Conservation (phyloP, 1,140 invertebrate species). For the Danaus plexippus region DNA sequence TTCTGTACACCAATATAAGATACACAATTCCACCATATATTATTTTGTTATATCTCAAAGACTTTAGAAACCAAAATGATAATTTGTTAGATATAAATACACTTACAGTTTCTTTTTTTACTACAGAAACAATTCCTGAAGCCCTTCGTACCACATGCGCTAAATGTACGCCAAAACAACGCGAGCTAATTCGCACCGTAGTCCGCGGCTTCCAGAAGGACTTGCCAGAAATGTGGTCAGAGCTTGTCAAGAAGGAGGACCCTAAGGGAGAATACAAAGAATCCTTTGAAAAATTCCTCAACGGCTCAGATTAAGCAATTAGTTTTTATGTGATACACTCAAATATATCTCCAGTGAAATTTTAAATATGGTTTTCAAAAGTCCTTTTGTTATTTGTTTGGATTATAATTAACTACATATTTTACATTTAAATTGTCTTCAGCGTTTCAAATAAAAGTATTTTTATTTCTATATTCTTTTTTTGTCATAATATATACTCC, state of each 20-base stretch:
- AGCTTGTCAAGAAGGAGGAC: conserved; percentile 16
- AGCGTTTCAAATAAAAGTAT: neutral
- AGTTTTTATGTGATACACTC: too few relatives aligned
- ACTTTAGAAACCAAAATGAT: too few relatives aligned
- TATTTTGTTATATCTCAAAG: too few relatives aligned
- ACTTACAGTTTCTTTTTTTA: neutral
- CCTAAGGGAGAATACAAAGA: conserved; percentile 18
- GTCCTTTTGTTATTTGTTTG: too few relatives aligned
- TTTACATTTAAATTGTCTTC: too few relatives aligned
- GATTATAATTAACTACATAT: too few relatives aligned
- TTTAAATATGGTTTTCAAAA: too few relatives aligned
- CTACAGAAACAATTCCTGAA: conserved; percentile 21
- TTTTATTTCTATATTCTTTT: neutral
- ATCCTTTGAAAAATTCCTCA: conserved; percentile 19
- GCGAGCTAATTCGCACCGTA: conserved; percentile 16
- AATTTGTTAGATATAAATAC: too few relatives aligned
- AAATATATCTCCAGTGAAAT: too few relatives aligned
- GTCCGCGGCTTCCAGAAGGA: conserved; percentile 13
- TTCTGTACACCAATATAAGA: too few relatives aligned
- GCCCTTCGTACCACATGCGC: conserved; percentile 17
- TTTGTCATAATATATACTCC: neutral
- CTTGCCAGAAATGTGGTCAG: conserved; percentile 13
- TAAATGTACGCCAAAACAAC: conserved; percentile 24
- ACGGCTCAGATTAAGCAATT: conserved; percentile 24
- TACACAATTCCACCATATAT: too few relatives aligned